Conservation (phyloP, 2,797 vertebrate species). For the Rhabdomys pumilio region DNA sequence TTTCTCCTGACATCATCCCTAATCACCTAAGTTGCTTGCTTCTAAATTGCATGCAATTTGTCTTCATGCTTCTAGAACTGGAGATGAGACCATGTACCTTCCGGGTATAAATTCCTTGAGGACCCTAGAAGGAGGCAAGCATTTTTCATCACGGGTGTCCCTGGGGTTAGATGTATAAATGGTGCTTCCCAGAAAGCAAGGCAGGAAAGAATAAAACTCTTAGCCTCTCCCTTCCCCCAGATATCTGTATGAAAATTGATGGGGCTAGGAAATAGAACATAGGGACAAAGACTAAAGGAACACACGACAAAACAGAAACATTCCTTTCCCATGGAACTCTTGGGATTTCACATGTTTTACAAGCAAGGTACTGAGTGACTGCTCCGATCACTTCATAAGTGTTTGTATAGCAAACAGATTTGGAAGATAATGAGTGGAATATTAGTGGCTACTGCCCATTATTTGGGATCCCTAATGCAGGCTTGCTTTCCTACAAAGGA, state of each 20-base stretch:
- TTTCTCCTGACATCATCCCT: slow-evolving; percentile 66
- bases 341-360: not conserved
- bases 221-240: not conserved
- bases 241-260: not conserved
- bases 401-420: not conserved
- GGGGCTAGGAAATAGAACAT: not conserved
- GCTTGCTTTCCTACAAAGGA: not conserved
- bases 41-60: slow-evolving; percentile 71
- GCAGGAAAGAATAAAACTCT: not conserved
- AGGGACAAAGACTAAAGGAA: slow-evolving; percentile 25
- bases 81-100: slow-evolving; percentile 50
- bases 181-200: not conserved
- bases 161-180: not conserved
- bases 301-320: slow-evolving; percentile 8
- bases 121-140: not conserved
- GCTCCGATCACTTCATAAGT: not conserved
- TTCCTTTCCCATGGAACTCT: not conserved
- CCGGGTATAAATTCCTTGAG: slow-evolving; percentile 57
- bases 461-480: slow-evolving; percentile 7
- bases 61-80: slow-evolving; percentile 69
- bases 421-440: not conserved
- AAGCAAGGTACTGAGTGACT: not conserved
- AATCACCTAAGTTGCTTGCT: slow-evolving; percentile 67
- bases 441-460: slow-evolving; percentile 2
- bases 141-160: not conserved